Evolutionary conservation across 2,888 invertebrate genomes (phyloP), one percentile per base, ranked within the genome.

Genomic region (Ischnura elegans): DNA sequence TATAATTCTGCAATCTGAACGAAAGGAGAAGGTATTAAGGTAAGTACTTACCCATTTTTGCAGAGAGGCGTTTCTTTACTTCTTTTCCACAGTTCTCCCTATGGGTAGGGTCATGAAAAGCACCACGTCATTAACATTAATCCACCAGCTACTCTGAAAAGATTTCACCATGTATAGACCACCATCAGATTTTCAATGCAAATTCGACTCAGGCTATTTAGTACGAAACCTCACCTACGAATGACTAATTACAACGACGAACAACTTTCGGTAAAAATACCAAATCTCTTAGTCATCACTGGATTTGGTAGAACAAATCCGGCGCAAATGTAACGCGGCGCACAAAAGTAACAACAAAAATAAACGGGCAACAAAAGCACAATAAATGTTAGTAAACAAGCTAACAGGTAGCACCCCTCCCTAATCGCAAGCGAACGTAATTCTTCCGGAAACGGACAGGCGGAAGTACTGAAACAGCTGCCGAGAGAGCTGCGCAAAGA

Each of bases 401-500:
- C 29, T 16, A 76, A 76, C 76, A 76, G 76, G 76, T 76, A 76
- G 76, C 76, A 76, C 29, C 16, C 76, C 36, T 76, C 76, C 66
- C 76, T 76, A 36, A 61, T 5, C 36, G 76, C 76, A 76, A 36
- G 10, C 76, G n/a, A n/a, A 76, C 76, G 36, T 76, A 76, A 29
- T 8, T 36, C 36, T 76, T 36, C 76, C 76, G 76, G 76, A 76
- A 76, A n/a, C n/a, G n/a, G n/a, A n/a, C n/a, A n/a, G n/a, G n/a
- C n/a, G n/a, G n/a, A n/a, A n/a, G n/a, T n/a, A n/a, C n/a, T n/a
- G n/a, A n/a, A n/a, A n/a, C n/a, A n/a, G n/a, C n/a, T n/a, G n/a
- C n/a, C n/a, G n/a, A n/a, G n/a, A n/a, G n/a, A n/a, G n/a, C n/a
- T n/a, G n/a, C n/a, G n/a, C n/a, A n/a, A n/a, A n/a, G n/a, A n/a